phyloP scores from a whole-genome alignment of 2,113 vertebrate genomes.

The Eublepharis macularius region DNA sequence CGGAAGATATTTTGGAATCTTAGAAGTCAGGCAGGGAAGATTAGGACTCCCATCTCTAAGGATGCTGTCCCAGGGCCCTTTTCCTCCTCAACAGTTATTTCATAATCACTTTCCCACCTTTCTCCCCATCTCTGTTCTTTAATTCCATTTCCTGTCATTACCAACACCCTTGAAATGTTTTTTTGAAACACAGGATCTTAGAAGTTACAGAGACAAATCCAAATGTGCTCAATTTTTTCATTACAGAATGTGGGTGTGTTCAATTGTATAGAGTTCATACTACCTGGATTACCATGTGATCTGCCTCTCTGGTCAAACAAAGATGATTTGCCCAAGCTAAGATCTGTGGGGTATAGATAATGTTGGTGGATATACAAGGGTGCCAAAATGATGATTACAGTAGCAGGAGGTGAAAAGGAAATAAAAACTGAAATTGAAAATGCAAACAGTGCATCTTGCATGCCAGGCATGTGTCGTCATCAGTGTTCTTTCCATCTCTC shows the following conservation, averaged over 20 bases:
- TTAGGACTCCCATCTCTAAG: not conserved
- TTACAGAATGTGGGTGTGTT: not conserved
- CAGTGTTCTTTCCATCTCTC: not conserved
- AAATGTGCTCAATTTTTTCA: not conserved
- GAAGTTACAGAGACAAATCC: not conserved
- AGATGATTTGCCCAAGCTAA: not conserved
- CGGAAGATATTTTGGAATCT: not conserved
- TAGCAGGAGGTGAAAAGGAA: constrained; percentile 1
- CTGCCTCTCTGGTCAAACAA: not conserved
- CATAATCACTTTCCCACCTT: not conserved
- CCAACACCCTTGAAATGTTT: not conserved
- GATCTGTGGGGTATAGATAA: not conserved
- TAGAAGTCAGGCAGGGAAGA: not conserved
- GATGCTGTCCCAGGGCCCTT: not conserved
- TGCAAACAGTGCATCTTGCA: constrained; percentile 13
- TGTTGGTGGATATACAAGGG: not conserved
- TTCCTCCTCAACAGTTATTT: not conserved
- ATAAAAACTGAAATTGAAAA: constrained; percentile 7
- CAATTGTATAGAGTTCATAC: not conserved
- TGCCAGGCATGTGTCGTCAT: not conserved
- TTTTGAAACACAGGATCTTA: not conserved
- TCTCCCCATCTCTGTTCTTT: not conserved
- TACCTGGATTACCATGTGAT: not conserved
- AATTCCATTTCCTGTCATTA: not conserved
- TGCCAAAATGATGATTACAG: not conserved